Evolutionary conservation across 2,888 invertebrate species (phyloP), one percentile per base, ranked within the genome.

Genomic region (Anticlea derivata): DNA sequence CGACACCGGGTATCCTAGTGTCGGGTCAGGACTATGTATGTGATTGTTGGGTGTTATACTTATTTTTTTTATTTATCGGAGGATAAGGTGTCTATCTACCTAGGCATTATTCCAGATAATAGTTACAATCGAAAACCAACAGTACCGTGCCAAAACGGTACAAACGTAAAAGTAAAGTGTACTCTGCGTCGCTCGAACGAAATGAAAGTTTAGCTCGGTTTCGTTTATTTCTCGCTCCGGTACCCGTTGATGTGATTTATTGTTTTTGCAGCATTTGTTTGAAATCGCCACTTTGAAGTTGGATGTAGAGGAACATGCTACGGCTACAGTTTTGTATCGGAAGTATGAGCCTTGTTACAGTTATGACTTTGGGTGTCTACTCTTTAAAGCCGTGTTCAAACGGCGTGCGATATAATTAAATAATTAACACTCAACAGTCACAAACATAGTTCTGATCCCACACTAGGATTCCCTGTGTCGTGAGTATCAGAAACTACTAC

Each of bases 161-260:
- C 39, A 52, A 65, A 63, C 70, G 73, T 71, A 73, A 67, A 68
- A 73, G 70, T 69, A 75, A 79, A 85, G 82, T 82, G 81, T 81
- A 80, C 84, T 83, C 66, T 66, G 68, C 57, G 60, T 55, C 72
- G 70, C 73, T 61, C 70, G 75, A 78, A 77, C 78, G 80, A 80
- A 86, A 87, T 84, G 80, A 86, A 86, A 86, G 78, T 86, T 86
- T 83, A 70, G 75, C 73, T 72, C 73, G 68, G 73, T 78, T 79
- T 72, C 77, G 80, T 81, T 82, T 80, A 78, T 83, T 83, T 76
- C 73, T 65, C 75, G 66, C 68, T 72, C 70, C 68, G 65, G 63
- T 67, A 61, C 68, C 64, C 68, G 80, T 71, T 75, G 79, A 82
- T 84, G 82, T 86, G 86, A 87, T 87, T 85, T 85, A 85, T 85